phyloP scores from a whole-genome alignment of 2,888 invertebrate genomes.

The Blastobasis adustella region DNA sequence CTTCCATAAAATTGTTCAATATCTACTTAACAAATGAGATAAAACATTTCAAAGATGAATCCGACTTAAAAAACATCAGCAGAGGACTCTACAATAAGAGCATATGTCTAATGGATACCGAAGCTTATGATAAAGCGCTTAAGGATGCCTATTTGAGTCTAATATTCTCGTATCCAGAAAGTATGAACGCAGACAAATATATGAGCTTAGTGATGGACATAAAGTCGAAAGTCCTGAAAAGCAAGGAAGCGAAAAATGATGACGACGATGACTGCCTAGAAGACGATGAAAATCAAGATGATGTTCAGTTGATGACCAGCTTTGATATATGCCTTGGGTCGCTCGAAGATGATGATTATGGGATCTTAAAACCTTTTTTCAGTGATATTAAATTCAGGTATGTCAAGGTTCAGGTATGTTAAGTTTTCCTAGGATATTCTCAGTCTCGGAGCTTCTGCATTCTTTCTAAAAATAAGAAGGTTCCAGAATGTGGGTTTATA shows the following conservation, averaged over 20 bases:
- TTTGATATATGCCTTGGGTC: conserved; percentile 32
- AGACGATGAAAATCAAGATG: conserved; percentile 15
- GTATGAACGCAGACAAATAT: conserved; percentile 39
- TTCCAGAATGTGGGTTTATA: too few species aligned
- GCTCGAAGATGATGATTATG: conserved; percentile 29
- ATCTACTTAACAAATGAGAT: conserved; percentile 47
- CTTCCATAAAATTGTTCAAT: conserved; percentile 47
- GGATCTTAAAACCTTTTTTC: conserved; percentile 35
- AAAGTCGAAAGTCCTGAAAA: conserved; percentile 44
- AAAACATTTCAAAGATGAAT: conserved; percentile 17
- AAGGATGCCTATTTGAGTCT: conserved; percentile 48
- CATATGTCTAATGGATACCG: conserved; percentile 51
- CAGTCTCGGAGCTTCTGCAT: too few species aligned
- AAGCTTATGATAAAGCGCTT: conserved; percentile 39
- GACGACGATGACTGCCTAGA: conserved; percentile 7
- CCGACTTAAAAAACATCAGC: conserved; percentile 42
- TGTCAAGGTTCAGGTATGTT: conserved; percentile 13
- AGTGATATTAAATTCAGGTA: conserved; percentile 43
- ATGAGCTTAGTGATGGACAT: conserved; percentile 59
- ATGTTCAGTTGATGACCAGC: conserved; percentile 36
- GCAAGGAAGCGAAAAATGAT: conserved; percentile 5
- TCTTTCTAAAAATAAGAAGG: too few species aligned
- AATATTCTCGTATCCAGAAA: conserved; percentile 35
- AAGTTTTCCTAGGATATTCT: too few species aligned
- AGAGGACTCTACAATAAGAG: conserved; percentile 57